phyloP scores from a whole-genome alignment of 1,140 invertebrate species.

The Anadara kagoshimensis region DNA sequence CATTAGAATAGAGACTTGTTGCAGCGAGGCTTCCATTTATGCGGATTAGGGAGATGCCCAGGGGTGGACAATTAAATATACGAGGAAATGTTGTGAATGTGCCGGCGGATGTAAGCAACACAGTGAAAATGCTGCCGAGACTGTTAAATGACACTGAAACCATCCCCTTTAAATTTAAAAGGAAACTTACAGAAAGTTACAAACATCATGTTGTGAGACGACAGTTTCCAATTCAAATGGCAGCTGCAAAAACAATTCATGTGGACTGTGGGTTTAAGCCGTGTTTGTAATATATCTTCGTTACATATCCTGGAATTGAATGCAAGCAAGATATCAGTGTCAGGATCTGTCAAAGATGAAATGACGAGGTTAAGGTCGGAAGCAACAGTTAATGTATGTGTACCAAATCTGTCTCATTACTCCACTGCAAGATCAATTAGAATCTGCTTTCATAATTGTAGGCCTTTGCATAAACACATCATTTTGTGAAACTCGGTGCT shows the following conservation, averaged over 20 bases:
- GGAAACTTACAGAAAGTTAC: background rate
- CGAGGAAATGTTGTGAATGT: conserved; percentile 42
- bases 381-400: background rate
- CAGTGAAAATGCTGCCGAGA: conserved; percentile 24
- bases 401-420: background rate
- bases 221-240: conserved; percentile 23
- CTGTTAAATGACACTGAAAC: conserved; percentile 20
- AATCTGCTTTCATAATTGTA: conserved; percentile 6
- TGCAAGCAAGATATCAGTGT: conserved; percentile 2
- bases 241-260: conserved; percentile 30
- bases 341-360: background rate
- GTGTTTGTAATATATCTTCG: conserved; percentile 6
- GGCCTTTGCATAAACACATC: conserved; percentile 14
- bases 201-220: conserved; percentile 17
- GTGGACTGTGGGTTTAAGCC: conserved; percentile 25
- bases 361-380: background rate
- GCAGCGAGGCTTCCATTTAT: conserved; percentile 40
- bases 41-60: conserved; percentile 36
- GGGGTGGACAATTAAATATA: conserved; percentile 32
- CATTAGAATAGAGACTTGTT: conserved; percentile 34
- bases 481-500: conserved; percentile 1
- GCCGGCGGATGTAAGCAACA: conserved; percentile 27
- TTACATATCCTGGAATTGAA: background rate
- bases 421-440: background rate
- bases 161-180: conserved; percentile 34